A percentile compares a stretch with the other conserved stretches of the same genome.
Evolutionary conservation across 2,888 invertebrate genomes (phyloP).

Genomic region (Ceriagrion tenellum): DNA sequence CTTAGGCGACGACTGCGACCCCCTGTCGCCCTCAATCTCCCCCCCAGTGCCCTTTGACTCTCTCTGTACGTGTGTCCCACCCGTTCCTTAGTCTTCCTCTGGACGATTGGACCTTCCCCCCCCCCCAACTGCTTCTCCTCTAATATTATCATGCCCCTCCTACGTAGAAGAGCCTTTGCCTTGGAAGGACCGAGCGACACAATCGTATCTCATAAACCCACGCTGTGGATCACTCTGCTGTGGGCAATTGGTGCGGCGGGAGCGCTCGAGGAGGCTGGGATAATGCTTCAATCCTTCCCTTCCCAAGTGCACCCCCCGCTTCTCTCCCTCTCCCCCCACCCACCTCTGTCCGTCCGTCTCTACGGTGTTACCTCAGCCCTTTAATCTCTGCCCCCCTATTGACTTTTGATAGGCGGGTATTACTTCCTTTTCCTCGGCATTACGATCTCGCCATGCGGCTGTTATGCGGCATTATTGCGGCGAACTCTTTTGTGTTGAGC

Average conservation of each 20-base stretch:
- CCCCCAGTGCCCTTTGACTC: background rate
- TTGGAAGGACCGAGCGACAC: background rate
- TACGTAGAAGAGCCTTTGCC: background rate
- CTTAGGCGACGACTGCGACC: background rate
- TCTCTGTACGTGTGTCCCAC: background rate
- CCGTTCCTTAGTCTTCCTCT: background rate
- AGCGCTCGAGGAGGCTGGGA: no score
- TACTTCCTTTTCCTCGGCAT: background rate
- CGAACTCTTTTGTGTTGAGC: constrained; percentile 8
- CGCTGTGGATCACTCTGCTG: constrained; percentile 21
- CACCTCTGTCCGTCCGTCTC: background rate
- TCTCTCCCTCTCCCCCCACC: background rate
- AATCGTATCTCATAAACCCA: constrained; percentile 33
- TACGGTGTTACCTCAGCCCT: background rate
- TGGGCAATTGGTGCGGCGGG: background rate
- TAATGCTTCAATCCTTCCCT: background rate
- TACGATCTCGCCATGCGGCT: constrained; percentile 14
- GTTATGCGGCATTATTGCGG: constrained; percentile 9
- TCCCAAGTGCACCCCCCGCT: background rate
- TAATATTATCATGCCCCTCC: background rate
- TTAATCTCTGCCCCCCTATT: background rate
- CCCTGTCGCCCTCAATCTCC: background rate
- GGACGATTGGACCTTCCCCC: background rate
- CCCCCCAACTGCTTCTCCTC: background rate
- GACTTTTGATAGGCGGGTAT: constrained; percentile 20